Evolutionary conservation across 1,140 invertebrate genomes (phyloP).

Genomic region (Elysia chlorotica): DNA sequence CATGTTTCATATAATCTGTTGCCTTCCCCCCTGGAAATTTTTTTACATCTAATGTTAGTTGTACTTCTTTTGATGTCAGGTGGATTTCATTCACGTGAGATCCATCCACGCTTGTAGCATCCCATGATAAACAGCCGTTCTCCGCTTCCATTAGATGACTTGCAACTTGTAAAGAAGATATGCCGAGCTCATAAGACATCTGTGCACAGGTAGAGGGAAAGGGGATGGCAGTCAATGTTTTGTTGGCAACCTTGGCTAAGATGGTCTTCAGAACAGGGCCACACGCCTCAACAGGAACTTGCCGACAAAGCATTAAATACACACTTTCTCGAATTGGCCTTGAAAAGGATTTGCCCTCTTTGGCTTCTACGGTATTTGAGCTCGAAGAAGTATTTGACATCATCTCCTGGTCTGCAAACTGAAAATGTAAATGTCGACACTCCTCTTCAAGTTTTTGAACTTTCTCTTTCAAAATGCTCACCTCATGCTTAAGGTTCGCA

Average conservation of each 20-base stretch:
- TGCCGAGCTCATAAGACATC: background rate
- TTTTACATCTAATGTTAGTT: background rate
- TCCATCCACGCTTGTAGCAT: background rate
- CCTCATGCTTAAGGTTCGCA: background rate
- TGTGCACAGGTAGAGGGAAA: background rate
- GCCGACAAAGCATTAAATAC: background rate
- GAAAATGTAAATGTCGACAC: background rate
- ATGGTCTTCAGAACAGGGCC: background rate
- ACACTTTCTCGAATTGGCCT: background rate
- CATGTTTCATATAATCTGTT: background rate
- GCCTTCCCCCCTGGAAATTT: background rate
- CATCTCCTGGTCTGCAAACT: background rate
- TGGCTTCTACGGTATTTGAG: no score
- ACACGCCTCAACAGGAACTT: background rate
- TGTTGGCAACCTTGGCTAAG: background rate
- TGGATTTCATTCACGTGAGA: background rate
- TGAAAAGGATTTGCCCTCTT: background rate
- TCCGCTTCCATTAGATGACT: background rate
- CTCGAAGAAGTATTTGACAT: no score
- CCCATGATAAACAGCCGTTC: background rate
- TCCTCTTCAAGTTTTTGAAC: background rate
- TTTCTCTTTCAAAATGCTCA: background rate
- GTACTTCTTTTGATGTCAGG: background rate
- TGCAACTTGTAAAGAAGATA: background rate
- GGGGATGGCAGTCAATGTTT: background rate